phyloP scores from a whole-genome alignment of 2,797 vertebrate genomes.

The Ammospiza maritima region DNA sequence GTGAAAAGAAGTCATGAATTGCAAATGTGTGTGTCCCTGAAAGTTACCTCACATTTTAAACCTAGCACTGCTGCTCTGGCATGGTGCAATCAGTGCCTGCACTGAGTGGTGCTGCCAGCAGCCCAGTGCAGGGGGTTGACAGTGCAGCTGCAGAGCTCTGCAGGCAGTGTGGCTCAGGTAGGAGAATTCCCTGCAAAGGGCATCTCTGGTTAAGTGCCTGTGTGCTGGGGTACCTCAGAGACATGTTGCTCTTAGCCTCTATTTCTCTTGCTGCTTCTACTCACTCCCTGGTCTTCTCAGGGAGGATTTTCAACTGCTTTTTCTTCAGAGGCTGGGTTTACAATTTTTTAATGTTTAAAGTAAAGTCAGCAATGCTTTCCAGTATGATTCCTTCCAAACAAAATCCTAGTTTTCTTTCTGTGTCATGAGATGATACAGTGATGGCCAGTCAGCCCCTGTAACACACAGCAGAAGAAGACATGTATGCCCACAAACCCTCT shows the following conservation, averaged over 20 bases:
- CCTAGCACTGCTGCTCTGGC: slow-evolving; percentile 31
- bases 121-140: background rate
- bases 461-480: background rate
- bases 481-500: background rate
- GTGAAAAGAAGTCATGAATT: slow-evolving; percentile 55
- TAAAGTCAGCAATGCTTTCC: background rate
- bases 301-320: background rate
- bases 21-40: slow-evolving; percentile 9
- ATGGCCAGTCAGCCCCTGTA: background rate
- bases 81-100: background rate
- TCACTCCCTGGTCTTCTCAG: background rate
- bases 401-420: background rate
- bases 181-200: background rate
- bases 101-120: slow-evolving; percentile 5
- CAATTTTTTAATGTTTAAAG: background rate
- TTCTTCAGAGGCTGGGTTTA: background rate
- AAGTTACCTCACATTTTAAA: slow-evolving; percentile 25
- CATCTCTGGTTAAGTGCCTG: background rate
- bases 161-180: background rate
- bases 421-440: background rate
- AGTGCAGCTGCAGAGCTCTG: background rate
- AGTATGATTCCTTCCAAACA: background rate
- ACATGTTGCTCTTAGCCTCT: background rate
- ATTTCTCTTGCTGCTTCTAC: background rate
- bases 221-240: background rate